phyloP scores from a whole-genome alignment of 2,113 vertebrate species.

The Tyto alba region DNA sequence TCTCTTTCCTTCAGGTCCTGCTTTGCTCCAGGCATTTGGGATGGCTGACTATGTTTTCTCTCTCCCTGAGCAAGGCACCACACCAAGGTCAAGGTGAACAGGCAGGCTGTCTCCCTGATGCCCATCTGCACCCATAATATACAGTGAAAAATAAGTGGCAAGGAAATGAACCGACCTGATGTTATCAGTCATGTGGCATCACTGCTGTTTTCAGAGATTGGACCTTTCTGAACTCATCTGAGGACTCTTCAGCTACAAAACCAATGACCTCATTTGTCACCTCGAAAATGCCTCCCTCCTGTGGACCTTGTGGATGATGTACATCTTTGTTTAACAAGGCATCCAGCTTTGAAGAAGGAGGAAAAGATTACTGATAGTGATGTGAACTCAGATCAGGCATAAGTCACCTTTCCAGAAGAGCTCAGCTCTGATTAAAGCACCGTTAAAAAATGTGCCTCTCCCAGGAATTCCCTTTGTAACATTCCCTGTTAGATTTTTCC shows the following conservation, averaged over 20 bases:
- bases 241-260: conserved; percentile 4
- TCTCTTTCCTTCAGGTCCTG: neutral
- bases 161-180: neutral
- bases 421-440: conserved; percentile 19
- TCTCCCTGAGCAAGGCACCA: neutral
- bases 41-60: neutral
- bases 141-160: neutral
- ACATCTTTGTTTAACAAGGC: conserved; percentile 25
- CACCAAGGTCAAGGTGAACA: neutral
- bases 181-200: neutral
- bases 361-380: neutral
- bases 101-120: neutral
- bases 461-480: neutral
- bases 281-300: neutral
- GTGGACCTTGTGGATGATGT: neutral
- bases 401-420: conserved; percentile 22
- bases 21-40: neutral
- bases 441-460: neutral
- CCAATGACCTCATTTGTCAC: conserved; percentile 25
- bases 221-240: neutral
- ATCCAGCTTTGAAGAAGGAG: neutral
- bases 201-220: neutral
- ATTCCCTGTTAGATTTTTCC: neutral
- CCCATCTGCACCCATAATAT: neutral
- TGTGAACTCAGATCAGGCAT: conserved; percentile 12